Base-by-base conservation (phyloP, 2,888 invertebrate species). In the Apodemia mormo region DNA sequence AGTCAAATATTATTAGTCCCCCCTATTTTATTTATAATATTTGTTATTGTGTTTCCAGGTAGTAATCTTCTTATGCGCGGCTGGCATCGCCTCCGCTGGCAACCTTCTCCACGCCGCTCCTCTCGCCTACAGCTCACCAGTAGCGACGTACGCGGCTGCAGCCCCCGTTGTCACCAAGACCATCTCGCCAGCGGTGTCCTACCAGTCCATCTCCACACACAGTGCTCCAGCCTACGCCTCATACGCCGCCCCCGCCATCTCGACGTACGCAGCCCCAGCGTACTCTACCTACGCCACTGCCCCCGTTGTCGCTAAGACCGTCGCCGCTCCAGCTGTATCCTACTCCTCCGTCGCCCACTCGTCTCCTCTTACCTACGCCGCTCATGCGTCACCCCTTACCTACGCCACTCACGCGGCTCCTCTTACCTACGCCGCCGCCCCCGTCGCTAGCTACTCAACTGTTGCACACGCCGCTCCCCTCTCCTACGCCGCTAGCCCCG, bases 81-180 rank as follows among this genome's bases (percentile, higher is more conserved):
- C 95, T 85, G 94, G 95, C 78, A 90, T 94, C 75, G 95, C 94
- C 80, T 94, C 93, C 81, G 95, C 95, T 70, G 95, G 96, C 75
- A 82, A 93, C 78, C 82, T 95, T 29, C 83, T 89, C 52, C 89
- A 91, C 72, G 87, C 84, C 43, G 88, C 88, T 49, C 88, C 88
- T 9, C 83, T 90, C 52, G 85, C 90, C 10, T 94, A 94, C 86
- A 89, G 90, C 43, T 78, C 80, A 6, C 22, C 22, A 22, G 22
- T 22, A 22, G 22, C 22, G 0, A 22, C 22, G 22, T 22, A 22
- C 22, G 22, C 22, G 22, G 22, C 22, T 22, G 22, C 22, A 22
- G 22, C 22, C 0, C 22, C 22, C 22, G 22, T 22, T 0, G 0
- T 22, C 22, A 22, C 22, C 22, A 22, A 22, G 22, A 22, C 22